A percentile compares a stretch with the other conserved stretches of the same genome.
Conservation (phyloP, 2,797 vertebrate genomes). For the Allobates femoralis region DNA sequence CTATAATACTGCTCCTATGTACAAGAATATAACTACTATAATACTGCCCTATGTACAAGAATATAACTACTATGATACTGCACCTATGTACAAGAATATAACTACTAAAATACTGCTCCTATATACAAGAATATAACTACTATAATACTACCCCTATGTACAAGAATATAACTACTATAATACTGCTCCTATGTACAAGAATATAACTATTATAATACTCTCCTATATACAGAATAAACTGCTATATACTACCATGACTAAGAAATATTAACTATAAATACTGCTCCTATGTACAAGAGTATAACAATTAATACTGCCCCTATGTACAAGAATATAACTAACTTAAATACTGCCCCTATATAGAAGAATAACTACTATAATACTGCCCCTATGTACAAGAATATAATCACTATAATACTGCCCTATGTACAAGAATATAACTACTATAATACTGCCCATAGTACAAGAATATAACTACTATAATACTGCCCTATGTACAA, state of each 20-base stretch:
- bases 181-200: conserved; percentile 1
- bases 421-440: background rate
- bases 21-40: conserved; percentile 6
- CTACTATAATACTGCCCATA: background rate
- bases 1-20: background rate
- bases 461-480: conserved; percentile 8
- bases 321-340: too few species aligned
- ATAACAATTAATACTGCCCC: too few species aligned
- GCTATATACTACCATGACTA: too few species aligned
- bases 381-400: too few species aligned
- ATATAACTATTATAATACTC: conserved; percentile 13
- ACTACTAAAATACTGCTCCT: conserved; percentile 6
- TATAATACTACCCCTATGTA: background rate
- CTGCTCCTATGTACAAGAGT: too few species aligned
- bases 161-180: conserved; percentile 9
- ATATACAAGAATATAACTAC: conserved; percentile 2
- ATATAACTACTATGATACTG: too few species aligned
- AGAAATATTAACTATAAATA: too few species aligned
- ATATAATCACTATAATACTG: too few species aligned
- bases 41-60: background rate
- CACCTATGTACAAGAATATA: conserved; percentile 14
- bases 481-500: conserved; percentile 1
- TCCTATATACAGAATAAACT: too few species aligned
- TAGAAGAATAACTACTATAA: too few species aligned
- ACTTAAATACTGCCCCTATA: too few species aligned